Conservation (phyloP, 1,140 invertebrate species). For the Neotoxoptera formosana region DNA sequence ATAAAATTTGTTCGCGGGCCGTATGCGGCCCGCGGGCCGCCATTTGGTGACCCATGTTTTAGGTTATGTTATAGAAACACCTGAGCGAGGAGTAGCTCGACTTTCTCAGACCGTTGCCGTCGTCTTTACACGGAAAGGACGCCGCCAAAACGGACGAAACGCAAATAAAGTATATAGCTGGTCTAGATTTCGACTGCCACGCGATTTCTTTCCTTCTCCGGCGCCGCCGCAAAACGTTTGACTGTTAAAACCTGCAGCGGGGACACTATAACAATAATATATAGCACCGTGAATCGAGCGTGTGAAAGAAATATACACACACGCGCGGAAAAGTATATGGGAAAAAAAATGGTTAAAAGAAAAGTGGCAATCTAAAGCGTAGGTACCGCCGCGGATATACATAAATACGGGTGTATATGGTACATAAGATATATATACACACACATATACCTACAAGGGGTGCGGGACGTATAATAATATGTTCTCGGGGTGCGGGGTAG, state of each 20-base stretch:
- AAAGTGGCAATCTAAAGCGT: conserved; percentile 18
- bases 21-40: too few relatives aligned
- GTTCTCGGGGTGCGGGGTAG: not conserved
- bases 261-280: not conserved
- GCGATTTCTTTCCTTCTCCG: not conserved
- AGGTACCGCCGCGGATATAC: not conserved
- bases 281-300: not conserved
- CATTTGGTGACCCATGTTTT: too few relatives aligned
- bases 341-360: not conserved
- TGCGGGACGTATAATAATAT: not conserved
- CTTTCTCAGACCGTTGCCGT: not conserved
- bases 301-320: not conserved
- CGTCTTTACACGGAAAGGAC: not conserved
- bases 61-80: not conserved
- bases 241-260: not conserved
- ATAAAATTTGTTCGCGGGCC: too few relatives aligned
- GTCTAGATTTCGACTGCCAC: not conserved
- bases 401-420: not conserved
- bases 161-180: not conserved
- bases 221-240: not conserved
- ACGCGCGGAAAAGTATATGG: not conserved
- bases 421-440: too few relatives aligned
- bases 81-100: not conserved
- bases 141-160: not conserved
- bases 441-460: not conserved